phyloP scores from a whole-genome alignment of 1,140 invertebrate species.

The Panulirus ornatus region DNA sequence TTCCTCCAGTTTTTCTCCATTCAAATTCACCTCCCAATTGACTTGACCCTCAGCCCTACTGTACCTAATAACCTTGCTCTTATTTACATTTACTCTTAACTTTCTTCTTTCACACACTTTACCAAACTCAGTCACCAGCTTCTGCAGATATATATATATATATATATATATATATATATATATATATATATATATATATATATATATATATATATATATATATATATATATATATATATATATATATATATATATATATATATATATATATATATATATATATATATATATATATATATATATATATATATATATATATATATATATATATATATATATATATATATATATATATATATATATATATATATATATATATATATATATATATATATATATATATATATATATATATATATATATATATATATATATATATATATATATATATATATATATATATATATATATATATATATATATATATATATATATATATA shows the following conservation, averaged over 20 bases:
- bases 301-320: constrained; percentile 21
- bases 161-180: neutral
- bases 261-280: neutral
- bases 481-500: constrained; percentile 33
- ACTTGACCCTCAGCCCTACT: no score
- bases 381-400: constrained; percentile 31
- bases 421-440: constrained; percentile 9
- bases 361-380: constrained; percentile 31
- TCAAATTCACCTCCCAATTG: no score
- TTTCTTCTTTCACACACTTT: no score
- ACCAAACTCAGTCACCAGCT: no score
- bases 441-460: constrained; percentile 23
- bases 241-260: neutral
- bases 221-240: neutral
- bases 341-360: constrained; percentile 22
- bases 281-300: no score
- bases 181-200: neutral
- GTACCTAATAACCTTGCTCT: no score
- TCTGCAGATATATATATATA: no score
- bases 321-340: constrained; percentile 27
- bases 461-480: constrained; percentile 34
- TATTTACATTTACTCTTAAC: no score
- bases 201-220: neutral
- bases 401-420: constrained; percentile 31
- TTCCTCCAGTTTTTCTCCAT: no score